Conservation (phyloP, 2,797 vertebrate species). For the Myotis pilosus region DNA sequence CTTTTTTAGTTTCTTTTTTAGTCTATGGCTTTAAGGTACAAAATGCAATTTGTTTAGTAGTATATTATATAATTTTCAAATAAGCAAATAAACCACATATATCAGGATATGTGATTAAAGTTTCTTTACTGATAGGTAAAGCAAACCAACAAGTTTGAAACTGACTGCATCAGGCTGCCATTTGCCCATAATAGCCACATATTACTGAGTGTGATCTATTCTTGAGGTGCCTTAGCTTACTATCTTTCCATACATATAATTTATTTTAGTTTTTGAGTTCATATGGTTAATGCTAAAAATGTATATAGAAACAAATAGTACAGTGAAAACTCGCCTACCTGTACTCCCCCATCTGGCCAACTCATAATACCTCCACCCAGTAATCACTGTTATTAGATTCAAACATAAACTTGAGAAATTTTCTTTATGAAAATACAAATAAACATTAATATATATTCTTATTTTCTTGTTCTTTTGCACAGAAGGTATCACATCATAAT, state of each 20-base stretch:
- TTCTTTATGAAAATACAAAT: conserved; percentile 9
- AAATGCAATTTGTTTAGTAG: not conserved
- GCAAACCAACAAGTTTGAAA: not conserved
- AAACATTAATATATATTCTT: not conserved
- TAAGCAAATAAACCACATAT: not conserved
- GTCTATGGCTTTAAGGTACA: not conserved
- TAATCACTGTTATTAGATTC: not conserved
- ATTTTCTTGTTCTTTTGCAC: not conserved
- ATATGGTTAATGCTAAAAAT: not conserved
- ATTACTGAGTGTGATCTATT: not conserved
- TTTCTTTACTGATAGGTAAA: not conserved
- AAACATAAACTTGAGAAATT: not conserved
- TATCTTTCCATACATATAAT: not conserved
- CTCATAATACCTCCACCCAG: not conserved
- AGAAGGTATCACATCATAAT: not conserved
- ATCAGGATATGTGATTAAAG: not conserved
- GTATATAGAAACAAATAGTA: not conserved
- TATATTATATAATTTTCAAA: not conserved
- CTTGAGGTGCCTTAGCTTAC: not conserved
- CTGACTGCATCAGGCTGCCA: not conserved
- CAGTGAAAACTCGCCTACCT: not conserved
- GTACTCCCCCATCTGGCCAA: not conserved
- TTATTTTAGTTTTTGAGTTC: not conserved
- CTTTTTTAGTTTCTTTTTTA: not conserved
- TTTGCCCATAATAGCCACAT: not conserved